A percentile compares a stretch with the other conserved stretches of the same genome.
Evolutionary conservation across 2,113 vertebrate species (phyloP).

Genomic region (Chaenocephalus aceratus): DNA sequence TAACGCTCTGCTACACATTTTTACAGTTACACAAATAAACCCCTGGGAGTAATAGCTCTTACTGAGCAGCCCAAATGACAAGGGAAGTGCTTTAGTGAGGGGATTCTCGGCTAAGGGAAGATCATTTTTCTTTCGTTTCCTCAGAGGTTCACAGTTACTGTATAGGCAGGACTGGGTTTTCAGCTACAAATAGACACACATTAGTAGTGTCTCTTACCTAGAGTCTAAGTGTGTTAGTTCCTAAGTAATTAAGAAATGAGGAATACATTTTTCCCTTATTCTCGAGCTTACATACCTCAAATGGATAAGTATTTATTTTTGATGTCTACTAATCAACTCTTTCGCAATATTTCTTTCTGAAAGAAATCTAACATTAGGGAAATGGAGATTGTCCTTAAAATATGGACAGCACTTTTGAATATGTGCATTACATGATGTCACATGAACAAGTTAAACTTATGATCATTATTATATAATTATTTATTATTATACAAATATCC

Average conservation of each 20-base stretch:
- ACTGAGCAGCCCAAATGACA: conserved; percentile 14
- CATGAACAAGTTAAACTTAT: too few relatives aligned
- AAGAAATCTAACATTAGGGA: background rate
- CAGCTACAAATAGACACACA: background rate
- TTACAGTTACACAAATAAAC: conserved; percentile 19
- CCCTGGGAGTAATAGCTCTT: conserved; percentile 18
- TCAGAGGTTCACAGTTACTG: background rate
- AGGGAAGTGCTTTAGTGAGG: conserved; percentile 14
- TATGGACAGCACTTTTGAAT: too few relatives aligned
- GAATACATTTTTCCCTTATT: background rate
- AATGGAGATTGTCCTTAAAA: background rate
- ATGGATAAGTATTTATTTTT: background rate
- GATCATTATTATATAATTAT: too few relatives aligned
- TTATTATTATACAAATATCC: too few relatives aligned
- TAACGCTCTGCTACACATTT: background rate
- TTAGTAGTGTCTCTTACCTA: background rate
- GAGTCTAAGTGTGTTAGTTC: background rate
- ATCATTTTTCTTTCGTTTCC: conserved; percentile 32
- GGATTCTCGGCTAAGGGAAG: conserved; percentile 1
- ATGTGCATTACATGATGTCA: too few relatives aligned
- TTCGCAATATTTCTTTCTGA: background rate
- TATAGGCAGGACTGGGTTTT: background rate
- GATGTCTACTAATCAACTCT: background rate
- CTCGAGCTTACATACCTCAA: background rate
- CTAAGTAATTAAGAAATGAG: background rate